Base-by-base conservation (phyloP, 1,140 invertebrate species). In the Anastrepha ludens region DNA sequence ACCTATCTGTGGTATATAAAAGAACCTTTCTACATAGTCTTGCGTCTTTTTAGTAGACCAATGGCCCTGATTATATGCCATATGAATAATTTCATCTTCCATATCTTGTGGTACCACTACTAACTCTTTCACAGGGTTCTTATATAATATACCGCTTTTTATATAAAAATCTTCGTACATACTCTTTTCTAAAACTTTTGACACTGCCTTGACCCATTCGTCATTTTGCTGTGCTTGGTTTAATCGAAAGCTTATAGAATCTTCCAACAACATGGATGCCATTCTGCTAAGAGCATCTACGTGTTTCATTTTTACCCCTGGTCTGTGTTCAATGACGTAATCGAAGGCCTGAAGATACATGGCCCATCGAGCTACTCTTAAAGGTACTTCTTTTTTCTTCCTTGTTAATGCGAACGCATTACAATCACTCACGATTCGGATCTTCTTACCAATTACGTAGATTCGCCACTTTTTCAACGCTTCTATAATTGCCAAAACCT, bases 1-100 rank as follows among this genome's bases (percentile, higher is more conserved):
- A 15, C 70, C 41, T 78, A 94, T 17, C 2, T 93, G 91, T 3
- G 90, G 87, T 58, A 94, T 92, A 70, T 88, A 94, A 89, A 91
- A 94, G 9, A 94, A 90, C 89, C 90, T 89, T 93, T 94, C 39
- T 58, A 89, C 3, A 90, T 41, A 9, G 39, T 88, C 39, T 87
- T 90, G 78, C 89, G 90, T 87, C 88, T 90, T 86, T 87, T 88
- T 65, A 88, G 87, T 29, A 88, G 89, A 2, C 29, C 86, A 39
- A 39, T 47, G 88, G 2, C 87, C 85, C 88, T 88, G 50, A 92
- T 92, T 29, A 39, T 88, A 87, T n/a, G 59, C 86, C 8, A 58
- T 20, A 15, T 47, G 81, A 8, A 91, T 90, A 0, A 92, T 87
- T 74, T 91, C 89, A 0, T 50, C 39, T 29, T 29, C 29, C 29